phyloP scores from a whole-genome alignment of 2,888 invertebrate species.

The Folsomia candida region DNA sequence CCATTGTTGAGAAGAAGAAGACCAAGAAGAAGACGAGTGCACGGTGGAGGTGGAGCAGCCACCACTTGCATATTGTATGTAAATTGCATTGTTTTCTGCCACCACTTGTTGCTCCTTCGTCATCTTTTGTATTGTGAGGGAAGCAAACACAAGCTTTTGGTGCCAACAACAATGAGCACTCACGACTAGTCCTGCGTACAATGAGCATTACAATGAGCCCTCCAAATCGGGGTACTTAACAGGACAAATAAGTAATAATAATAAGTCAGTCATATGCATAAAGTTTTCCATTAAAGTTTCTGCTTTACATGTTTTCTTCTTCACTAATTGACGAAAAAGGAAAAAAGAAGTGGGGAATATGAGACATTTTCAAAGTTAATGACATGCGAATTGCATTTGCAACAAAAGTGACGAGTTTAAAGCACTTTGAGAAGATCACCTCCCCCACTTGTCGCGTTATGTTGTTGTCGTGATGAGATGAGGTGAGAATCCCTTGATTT shows the following conservation, averaged over 20 bases:
- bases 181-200: too few relatives aligned
- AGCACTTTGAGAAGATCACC: neutral
- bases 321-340: too few relatives aligned
- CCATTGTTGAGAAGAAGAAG: neutral
- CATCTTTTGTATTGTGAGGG: neutral
- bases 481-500: slow-evolving; percentile 33
- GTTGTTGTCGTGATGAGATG: slow-evolving; percentile 18
- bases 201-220: neutral
- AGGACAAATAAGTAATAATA: too few relatives aligned
- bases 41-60: too few relatives aligned
- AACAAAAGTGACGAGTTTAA: neutral
- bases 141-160: neutral
- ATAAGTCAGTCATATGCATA: too few relatives aligned
- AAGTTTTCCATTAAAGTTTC: too few relatives aligned
- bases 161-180: neutral
- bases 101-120: neutral
- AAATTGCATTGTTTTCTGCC: neutral
- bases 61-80: too few relatives aligned
- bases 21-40: neutral
- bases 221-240: neutral
- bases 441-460: neutral
- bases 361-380: too few relatives aligned
- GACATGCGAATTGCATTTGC: too few relatives aligned
- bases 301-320: too few relatives aligned
- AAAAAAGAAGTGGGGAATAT: too few relatives aligned